Percentiles rank a stretch among this genome's conserved stretches.
Evolutionary conservation across 2,113 vertebrate species (phyloP).

Genomic region (Laterallus jamaicensis): DNA sequence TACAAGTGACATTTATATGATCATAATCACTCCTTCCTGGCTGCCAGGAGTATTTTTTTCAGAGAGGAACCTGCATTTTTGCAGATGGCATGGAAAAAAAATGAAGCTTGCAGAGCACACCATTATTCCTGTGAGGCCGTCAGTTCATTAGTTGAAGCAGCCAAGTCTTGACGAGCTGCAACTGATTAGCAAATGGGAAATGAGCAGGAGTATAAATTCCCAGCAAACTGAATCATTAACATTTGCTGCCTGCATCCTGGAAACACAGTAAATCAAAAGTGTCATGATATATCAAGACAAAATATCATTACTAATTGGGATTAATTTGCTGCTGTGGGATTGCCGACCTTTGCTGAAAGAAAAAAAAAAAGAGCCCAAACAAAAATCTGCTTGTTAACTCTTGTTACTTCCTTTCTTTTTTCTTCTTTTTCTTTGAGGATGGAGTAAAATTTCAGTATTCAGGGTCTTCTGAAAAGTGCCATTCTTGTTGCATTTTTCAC

Average conservation of each 20-base stretch:
- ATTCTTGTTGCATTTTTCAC: background rate
- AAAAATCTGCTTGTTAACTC: conserved; percentile 64
- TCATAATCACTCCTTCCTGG: conserved; percentile 75
- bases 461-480: background rate
- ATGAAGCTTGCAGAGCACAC: conserved; percentile 54
- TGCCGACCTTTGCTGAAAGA: conserved; percentile 74
- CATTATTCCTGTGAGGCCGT: conserved; percentile 78
- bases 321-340: conserved; percentile 83
- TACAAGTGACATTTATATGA: conserved; percentile 78
- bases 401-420: conserved; percentile 69
- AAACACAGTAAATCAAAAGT: conserved; percentile 84
- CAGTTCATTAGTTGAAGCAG: conserved; percentile 81
- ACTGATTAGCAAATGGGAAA: conserved; percentile 84
- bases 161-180: conserved; percentile 77
- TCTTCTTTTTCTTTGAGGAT: background rate
- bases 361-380: conserved; percentile 28
- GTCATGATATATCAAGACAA: conserved; percentile 80
- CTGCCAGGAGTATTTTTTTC: conserved; percentile 71
- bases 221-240: conserved; percentile 84
- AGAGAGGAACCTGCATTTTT: conserved; percentile 72
- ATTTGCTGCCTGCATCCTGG: conserved; percentile 80
- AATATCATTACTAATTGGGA: conserved; percentile 87
- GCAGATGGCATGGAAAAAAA: conserved; percentile 76
- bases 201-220: conserved; percentile 81
- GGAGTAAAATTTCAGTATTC: background rate